A percentile compares a stretch with the other conserved stretches of the same genome.
Evolutionary conservation across 2,113 vertebrate species (phyloP).

Genomic region (Lycocorax pyrrhopterus): DNA sequence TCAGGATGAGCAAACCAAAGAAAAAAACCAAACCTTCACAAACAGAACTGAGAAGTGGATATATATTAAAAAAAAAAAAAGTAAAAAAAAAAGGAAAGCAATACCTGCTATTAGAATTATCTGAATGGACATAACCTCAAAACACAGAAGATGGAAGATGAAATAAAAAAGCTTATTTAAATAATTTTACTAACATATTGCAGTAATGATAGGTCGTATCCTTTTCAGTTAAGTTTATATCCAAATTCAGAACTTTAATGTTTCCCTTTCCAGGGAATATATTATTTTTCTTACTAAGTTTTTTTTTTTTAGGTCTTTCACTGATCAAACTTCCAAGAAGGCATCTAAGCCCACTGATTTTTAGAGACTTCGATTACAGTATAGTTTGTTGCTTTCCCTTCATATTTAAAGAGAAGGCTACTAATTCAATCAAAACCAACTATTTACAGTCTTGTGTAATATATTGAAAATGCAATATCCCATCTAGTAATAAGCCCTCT

Average conservation of each 20-base stretch:
- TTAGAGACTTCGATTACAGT: not conserved
- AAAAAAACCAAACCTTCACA: not conserved
- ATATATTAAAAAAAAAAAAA: not conserved
- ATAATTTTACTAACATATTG: not conserved
- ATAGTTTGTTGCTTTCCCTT: not conserved
- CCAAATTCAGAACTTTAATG: not conserved
- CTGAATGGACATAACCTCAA: not conserved
- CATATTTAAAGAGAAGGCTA: not conserved
- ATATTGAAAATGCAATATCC: not conserved
- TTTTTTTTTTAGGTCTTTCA: not conserved
- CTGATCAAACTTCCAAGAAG: not conserved
- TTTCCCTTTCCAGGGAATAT: not conserved
- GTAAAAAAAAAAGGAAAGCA: not conserved
- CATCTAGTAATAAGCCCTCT: not conserved
- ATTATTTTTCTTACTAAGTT: not conserved
- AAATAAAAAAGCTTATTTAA: not conserved
- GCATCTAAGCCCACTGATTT: not conserved
- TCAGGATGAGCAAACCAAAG: not conserved
- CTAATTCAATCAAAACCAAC: not conserved
- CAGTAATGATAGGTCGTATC: fast-evolving
- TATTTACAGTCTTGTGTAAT: not conserved
- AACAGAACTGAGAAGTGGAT: not conserved
- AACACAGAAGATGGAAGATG: not conserved
- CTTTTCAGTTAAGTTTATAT: not conserved
- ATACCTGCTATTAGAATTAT: not conserved